A percentile compares a stretch with the other conserved stretches of the same genome.
phyloP scores from a whole-genome alignment of 2,113 vertebrate species.

The Bubalus kerabau region DNA sequence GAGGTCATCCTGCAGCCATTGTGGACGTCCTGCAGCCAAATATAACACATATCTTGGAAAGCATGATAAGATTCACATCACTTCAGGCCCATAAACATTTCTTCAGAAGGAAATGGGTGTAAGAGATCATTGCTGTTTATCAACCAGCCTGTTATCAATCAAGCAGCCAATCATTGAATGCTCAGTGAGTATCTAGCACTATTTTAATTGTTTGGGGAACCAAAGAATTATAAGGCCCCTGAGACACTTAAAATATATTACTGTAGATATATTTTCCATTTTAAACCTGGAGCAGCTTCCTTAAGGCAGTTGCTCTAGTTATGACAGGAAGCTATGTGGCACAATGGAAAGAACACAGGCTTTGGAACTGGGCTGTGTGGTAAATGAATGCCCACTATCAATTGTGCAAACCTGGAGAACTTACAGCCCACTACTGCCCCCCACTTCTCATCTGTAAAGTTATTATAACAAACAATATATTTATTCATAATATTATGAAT shows the following conservation, averaged over 20 bases:
- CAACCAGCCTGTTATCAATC: background rate
- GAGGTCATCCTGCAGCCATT: background rate
- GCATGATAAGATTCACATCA: background rate
- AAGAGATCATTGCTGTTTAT: background rate
- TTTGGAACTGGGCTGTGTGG: background rate
- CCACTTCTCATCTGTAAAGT: background rate
- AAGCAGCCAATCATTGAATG: background rate
- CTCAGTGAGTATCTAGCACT: background rate
- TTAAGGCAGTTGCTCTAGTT: background rate
- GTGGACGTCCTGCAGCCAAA: background rate
- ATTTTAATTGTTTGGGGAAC: background rate
- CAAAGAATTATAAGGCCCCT: background rate
- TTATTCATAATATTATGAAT: background rate
- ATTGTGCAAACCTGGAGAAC: background rate
- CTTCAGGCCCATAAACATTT: background rate
- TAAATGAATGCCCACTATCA: background rate
- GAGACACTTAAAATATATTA: background rate
- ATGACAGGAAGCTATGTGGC: background rate
- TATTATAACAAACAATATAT: background rate
- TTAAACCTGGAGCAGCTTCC: background rate
- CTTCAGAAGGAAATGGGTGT: background rate
- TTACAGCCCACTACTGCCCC: background rate
- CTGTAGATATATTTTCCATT: background rate
- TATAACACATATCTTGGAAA: background rate
- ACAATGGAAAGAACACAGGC: background rate